phyloP scores from a whole-genome alignment of 2,888 invertebrate species.

The Thymelicus lineola region DNA sequence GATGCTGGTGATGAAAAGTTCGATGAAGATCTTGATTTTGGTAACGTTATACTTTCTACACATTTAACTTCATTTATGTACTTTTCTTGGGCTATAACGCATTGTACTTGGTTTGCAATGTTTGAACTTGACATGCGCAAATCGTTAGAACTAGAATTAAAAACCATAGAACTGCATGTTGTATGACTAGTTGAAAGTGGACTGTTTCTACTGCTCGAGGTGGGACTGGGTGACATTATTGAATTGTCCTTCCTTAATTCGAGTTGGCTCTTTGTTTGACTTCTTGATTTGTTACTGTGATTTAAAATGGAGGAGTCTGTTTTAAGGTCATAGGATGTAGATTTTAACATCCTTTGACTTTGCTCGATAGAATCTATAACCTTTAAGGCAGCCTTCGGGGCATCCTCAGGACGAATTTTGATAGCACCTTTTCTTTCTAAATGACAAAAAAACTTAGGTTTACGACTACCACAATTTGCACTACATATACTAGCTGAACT shows the following conservation, averaged over 20 bases:
- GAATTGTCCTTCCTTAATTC: conserved; percentile 76
- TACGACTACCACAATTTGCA: conserved; percentile 72
- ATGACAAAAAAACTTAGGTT: conserved; percentile 68
- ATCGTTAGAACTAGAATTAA: conserved; percentile 81
- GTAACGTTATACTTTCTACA: conserved; percentile 78
- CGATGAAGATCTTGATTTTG: conserved; percentile 66
- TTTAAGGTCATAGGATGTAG: conserved; percentile 78
- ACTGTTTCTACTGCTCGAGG: conserved; percentile 81
- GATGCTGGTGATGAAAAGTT: conserved; percentile 70
- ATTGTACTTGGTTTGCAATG: conserved; percentile 79
- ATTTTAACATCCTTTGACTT: conserved; percentile 80
- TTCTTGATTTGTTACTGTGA: conserved; percentile 63
- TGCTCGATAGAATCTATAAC: conserved; percentile 81
- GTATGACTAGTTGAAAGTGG: conserved; percentile 81
- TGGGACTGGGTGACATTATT: conserved; percentile 76
- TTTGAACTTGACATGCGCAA: conserved; percentile 80
- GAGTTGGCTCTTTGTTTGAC: conserved; percentile 71
- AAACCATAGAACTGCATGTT: conserved; percentile 83
- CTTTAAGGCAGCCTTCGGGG: conserved; percentile 74
- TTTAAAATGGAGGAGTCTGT: conserved; percentile 73
- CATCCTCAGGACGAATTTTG: conserved; percentile 78
- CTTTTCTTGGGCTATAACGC: conserved; percentile 83
- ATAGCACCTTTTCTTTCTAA: conserved; percentile 82
- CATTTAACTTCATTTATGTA: conserved; percentile 81
- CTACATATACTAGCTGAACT: conserved; percentile 74